These are phyloP conservation scores for Schizaphis graminum DNA, from an alignment of 2,888 invertebrate genomes.

Conservation along the genomic window DNA sequence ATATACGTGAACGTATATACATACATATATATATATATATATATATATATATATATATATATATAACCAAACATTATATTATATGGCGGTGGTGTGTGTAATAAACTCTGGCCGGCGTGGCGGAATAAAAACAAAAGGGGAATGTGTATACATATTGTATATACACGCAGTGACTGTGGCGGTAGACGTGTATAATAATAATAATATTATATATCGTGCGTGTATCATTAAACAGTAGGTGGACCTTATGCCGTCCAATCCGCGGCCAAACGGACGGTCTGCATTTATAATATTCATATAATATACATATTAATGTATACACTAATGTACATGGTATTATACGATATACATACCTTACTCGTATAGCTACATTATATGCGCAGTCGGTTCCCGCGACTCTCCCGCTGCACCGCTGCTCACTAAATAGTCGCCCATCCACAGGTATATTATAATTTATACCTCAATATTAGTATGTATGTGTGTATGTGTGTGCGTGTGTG, in stretches of 20 bases:
- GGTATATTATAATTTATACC: neutral
- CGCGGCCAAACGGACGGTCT: constrained; percentile 34
- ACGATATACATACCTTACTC: neutral
- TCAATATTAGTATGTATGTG: neutral
- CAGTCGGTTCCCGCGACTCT: neutral
- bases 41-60: neutral
- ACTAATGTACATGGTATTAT: neutral
- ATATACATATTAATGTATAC: neutral
- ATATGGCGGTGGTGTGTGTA: neutral
- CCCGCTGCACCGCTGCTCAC: neutral
- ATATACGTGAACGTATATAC: neutral
- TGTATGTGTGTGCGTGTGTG: neutral
- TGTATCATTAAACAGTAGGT: constrained; percentile 64
- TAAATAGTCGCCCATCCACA: neutral
- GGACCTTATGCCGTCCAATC: constrained; percentile 63
- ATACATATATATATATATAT: neutral
- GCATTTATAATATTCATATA: neutral
- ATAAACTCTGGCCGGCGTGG: neutral
- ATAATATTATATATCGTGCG: neutral
- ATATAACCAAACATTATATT: neutral
- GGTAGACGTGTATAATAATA: neutral
- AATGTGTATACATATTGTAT: neutral
- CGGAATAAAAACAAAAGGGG: constrained; percentile 49
- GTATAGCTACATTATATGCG: neutral
- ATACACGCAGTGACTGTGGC: neutral